Conservation (phyloP, 1,140 invertebrate genomes). For the Stenopsyche tienmushanensis region DNA sequence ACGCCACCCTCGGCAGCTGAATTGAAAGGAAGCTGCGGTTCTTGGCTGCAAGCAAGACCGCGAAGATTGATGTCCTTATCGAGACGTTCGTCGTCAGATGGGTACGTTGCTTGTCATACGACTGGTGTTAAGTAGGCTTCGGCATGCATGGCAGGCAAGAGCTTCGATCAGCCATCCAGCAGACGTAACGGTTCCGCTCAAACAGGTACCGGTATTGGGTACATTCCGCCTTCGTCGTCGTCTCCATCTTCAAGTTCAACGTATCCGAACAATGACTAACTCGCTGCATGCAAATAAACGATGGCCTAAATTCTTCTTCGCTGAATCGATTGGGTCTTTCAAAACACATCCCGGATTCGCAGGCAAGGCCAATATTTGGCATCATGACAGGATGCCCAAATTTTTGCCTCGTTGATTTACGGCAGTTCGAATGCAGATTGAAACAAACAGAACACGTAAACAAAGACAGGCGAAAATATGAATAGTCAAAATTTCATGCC, state of each 20-base stretch:
- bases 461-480: not conserved
- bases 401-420: not conserved
- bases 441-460: not conserved
- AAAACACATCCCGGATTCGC: not conserved
- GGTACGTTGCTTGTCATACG: no score
- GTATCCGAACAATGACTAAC: constrained; percentile 21
- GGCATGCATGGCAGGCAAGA: not conserved
- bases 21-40: no score
- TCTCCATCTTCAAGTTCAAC: constrained; percentile 15
- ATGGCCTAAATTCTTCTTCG: constrained; percentile 11
- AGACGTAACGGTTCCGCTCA: constrained; percentile 19
- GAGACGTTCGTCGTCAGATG: no score
- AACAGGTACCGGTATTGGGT: constrained; percentile 11
- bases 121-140: not conserved
- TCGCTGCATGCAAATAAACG: constrained; percentile 9
- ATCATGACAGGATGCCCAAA: not conserved
- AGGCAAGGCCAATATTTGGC: not conserved
- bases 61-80: no score
- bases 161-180: not conserved
- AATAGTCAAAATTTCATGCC: not conserved
- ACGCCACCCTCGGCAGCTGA: no score
- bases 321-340: no score
- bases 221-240: constrained; percentile 5
- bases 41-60: no score
- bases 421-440: no score